Percentiles rank a stretch among this genome's conserved stretches.
Evolutionary conservation across 2,888 invertebrate species (phyloP).

Genomic region (Griposia aprilina): DNA sequence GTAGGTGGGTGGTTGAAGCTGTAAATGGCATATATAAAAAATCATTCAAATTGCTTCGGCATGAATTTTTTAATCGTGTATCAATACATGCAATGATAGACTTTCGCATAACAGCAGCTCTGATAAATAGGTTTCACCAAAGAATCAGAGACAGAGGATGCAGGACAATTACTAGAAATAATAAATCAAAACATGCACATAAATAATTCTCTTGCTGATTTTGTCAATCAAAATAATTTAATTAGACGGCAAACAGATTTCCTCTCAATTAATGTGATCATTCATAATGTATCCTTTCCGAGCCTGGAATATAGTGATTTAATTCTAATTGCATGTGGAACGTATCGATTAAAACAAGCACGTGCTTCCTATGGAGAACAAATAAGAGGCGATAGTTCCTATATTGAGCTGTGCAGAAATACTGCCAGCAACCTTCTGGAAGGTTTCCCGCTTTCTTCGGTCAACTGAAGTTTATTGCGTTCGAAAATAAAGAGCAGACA

Average conservation of each 20-base stretch:
- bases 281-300: neutral
- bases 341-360: neutral
- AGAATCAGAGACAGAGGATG: too few relatives aligned
- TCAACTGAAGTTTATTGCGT: constrained; percentile 3
- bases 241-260: too few relatives aligned
- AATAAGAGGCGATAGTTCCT: neutral
- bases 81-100: too few relatives aligned
- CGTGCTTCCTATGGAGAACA: neutral
- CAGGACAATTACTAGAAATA: too few relatives aligned
- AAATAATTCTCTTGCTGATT: neutral
- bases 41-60: too few relatives aligned
- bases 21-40: too few relatives aligned
- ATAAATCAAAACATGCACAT: too few relatives aligned
- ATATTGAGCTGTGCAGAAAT: constrained; percentile 5
- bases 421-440: constrained; percentile 12
- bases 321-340: constrained; percentile 17
- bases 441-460: neutral
- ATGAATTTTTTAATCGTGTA: too few relatives aligned
- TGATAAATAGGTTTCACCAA: too few relatives aligned
- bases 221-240: neutral
- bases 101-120: too few relatives aligned
- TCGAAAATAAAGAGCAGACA: neutral
- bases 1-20: too few relatives aligned
- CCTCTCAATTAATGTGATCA: too few relatives aligned
- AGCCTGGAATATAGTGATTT: constrained; percentile 8